Evolutionary conservation across 2,113 vertebrate species (phyloP), one percentile per base, ranked within the genome.

Genomic region (Scomber scombrus): DNA sequence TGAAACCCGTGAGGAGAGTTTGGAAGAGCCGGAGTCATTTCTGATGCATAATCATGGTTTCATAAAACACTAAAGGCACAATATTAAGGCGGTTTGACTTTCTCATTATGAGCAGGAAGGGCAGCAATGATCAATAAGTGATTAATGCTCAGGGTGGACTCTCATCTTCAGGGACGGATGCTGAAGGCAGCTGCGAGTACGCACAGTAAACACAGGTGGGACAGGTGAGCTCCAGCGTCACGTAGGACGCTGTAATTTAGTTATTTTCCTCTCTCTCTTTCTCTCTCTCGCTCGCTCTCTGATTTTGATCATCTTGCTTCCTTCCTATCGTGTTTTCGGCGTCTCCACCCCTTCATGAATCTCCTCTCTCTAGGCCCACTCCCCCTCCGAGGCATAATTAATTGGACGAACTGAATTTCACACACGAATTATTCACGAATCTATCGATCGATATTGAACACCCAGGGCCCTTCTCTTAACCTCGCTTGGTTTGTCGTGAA

Each of bases 351-450:
- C 71, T 74, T 62, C 80, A 85, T 75, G 81, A 85, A 80, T 85
- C 80, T 80, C 77, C 66, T 70, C 34, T 40, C 79, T 62, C 40
- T n/a, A 14, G 67, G 62, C 82, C 76, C 72, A 54, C 76, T 31
- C 65, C 19, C 78, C 69, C 86, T 88, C 82, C 84, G 81, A 93
- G 87, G 85, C 88, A 93, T 93, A 94, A 93, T 93, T 93, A 95
- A 94, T 94, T 94, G 89, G 90, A 94, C 86, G 88, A 92, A 92
- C 85, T 91, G 91, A 93, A 93, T 93, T 95, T 95, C 92, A 94
- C 93, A 95, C 92, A 93, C 93, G 88, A 95, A 94, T 94, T 95
- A 95, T 95, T 95, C 93, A 94, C 90, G 89, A 94, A 93, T 92
- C 86, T 89, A 95, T 95, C 88, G 92, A 94, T 88, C 93, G 85